A percentile compares a stretch with the other conserved stretches of the same genome.
Evolutionary conservation across 2,797 vertebrate genomes (phyloP).

Genomic region (Austrolebias charrua): DNA sequence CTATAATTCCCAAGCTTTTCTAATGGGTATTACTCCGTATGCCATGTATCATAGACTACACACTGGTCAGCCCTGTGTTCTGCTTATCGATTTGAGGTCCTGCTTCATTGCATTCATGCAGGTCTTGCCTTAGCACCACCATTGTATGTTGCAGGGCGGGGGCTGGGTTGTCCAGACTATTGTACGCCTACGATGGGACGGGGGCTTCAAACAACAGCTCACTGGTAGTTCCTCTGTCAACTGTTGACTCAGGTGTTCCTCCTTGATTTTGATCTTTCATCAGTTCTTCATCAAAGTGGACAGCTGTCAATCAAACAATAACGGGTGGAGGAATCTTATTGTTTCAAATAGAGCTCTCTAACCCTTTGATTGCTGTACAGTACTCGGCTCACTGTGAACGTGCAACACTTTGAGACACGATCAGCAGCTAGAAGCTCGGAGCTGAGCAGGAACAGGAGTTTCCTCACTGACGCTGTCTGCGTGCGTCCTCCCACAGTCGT

Average conservation of each 20-base stretch:
- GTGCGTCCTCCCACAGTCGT: constrained; percentile 37
- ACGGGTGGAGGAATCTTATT: not conserved
- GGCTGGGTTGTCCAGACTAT: constrained; percentile 46
- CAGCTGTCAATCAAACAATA: constrained; percentile 26
- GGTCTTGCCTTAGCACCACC: constrained; percentile 26
- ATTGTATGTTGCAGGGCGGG: constrained; percentile 59
- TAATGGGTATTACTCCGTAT: no score
- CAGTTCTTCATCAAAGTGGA: constrained; percentile 45
- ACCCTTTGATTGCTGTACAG: not conserved
- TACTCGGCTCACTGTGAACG: no score
- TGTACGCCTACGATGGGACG: constrained; percentile 54
- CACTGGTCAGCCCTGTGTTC: not conserved
- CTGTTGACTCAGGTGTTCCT: constrained; percentile 59
- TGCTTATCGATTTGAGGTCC: constrained; percentile 6
- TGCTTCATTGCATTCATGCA: not conserved
- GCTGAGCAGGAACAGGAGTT: not conserved
- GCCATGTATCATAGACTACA: no score
- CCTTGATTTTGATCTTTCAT: constrained; percentile 57
- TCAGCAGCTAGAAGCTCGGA: accelerated
- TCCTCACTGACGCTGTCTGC: constrained; percentile 5
- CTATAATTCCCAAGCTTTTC: no score
- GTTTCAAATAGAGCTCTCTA: not conserved
- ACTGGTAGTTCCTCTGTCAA: constrained; percentile 51
- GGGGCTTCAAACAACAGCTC: constrained; percentile 61
- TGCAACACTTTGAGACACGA: no score